Percentiles rank a stretch among this genome's conserved stretches.
Evolutionary conservation across 1,140 invertebrate genomes (phyloP).

Genomic region (Ylistrum balloti): DNA sequence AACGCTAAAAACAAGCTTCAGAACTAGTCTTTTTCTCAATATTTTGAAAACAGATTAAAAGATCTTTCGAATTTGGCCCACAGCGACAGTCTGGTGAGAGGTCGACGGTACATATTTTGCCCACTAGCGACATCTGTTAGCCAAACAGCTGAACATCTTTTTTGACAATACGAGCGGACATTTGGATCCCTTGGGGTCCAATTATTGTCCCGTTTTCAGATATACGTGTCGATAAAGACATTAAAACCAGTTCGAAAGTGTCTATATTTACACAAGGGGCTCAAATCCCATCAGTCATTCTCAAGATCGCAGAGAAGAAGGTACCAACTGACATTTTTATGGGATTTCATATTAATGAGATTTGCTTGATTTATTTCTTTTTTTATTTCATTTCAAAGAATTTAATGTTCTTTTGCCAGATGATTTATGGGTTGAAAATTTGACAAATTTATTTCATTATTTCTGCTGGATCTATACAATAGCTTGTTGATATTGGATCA

Average conservation of each 20-base stretch:
- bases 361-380: slow-evolving; percentile 5
- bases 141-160: slow-evolving; percentile 32
- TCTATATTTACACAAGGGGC: slow-evolving; percentile 24
- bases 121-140: slow-evolving; percentile 21
- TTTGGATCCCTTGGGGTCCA: neutral
- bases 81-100: slow-evolving; percentile 20
- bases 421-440: slow-evolving; percentile 5
- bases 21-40: neutral
- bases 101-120: neutral
- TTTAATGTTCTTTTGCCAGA: neutral
- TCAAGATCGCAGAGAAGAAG: neutral
- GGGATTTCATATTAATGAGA: slow-evolving; percentile 1
- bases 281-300: slow-evolving; percentile 6
- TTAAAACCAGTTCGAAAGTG: slow-evolving; percentile 2
- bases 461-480: neutral
- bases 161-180: slow-evolving; percentile 33
- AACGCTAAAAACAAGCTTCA: neutral
- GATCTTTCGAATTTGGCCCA: neutral
- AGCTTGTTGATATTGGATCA: slow-evolving; percentile 2
- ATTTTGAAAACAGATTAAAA: neutral
- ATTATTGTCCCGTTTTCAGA: neutral
- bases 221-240: slow-evolving; percentile 21
- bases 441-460: slow-evolving; percentile 32
- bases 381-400: slow-evolving; percentile 31
- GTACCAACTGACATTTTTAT: neutral